A percentile compares a stretch with the other conserved stretches of the same genome.
These are phyloP conservation scores for Xiphydria camelus DNA, from an alignment of 2,888 invertebrate species.

Conservation along the genomic window DNA sequence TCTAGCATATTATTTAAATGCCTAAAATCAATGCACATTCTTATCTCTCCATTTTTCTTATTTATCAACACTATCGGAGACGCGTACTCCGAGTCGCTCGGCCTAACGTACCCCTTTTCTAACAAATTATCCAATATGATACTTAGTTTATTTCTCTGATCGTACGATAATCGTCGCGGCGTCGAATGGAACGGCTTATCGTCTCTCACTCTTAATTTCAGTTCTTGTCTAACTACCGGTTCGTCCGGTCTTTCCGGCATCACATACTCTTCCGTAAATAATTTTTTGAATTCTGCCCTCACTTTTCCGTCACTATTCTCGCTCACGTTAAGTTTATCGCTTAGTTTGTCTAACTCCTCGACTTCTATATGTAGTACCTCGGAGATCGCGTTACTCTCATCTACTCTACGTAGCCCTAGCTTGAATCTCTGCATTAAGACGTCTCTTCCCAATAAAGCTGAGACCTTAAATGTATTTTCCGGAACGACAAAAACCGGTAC, in stretches of 20 bases:
- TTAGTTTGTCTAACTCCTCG: too few species aligned
- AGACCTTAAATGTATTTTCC: too few species aligned
- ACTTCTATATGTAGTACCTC: too few species aligned
- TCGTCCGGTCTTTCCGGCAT: conserved; percentile 9
- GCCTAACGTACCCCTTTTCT: conserved; percentile 11
- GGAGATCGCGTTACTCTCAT: too few species aligned
- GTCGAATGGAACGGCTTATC: conserved; percentile 18
- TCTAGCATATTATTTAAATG: conserved; percentile 14
- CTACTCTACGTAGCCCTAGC: too few species aligned
- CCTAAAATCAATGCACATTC: conserved; percentile 25
- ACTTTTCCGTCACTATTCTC: too few species aligned
- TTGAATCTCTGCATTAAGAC: too few species aligned
- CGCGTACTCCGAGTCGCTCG: conserved; percentile 17
- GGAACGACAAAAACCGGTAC: too few species aligned
- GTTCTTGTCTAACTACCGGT: conserved; percentile 13
- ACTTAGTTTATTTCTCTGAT: conserved; percentile 18
- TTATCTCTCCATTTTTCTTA: conserved; percentile 24
- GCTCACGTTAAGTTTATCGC: too few species aligned
- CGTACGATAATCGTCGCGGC: conserved; percentile 20
- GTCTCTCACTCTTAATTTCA: conserved; percentile 14
- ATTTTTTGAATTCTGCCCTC: too few species aligned
- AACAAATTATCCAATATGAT: conserved; percentile 22
- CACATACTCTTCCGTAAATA: conserved; percentile 18
- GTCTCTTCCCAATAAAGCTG: too few species aligned
- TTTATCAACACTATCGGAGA: conserved; percentile 19